Percentiles rank a stretch among this genome's conserved stretches.
Evolutionary conservation across 2,797 vertebrate genomes (phyloP).

Genomic region (Crocodylus rhombifer): DNA sequence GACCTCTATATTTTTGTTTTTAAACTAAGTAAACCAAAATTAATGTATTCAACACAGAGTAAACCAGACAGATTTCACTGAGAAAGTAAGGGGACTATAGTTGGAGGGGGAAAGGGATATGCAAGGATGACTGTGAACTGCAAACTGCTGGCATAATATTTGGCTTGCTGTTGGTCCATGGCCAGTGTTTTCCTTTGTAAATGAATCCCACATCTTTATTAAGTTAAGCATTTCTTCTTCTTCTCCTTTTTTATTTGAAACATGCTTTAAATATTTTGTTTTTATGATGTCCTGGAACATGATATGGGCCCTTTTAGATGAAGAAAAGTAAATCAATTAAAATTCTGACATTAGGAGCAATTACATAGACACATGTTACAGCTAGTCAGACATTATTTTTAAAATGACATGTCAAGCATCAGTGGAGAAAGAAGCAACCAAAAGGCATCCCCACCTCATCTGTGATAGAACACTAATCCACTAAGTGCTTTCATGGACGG

Average conservation of each 20-base stretch:
- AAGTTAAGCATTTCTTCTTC: constrained; percentile 80
- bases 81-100: constrained; percentile 64
- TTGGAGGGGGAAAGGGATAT: constrained; percentile 47
- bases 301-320: constrained; percentile 77
- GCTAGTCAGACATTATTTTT: constrained; percentile 46
- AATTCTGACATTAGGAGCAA: constrained; percentile 69
- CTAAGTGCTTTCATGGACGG: background rate
- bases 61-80: constrained; percentile 75
- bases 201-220: constrained; percentile 87
- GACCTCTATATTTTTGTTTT: constrained; percentile 63
- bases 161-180: constrained; percentile 77
- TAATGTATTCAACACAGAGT: constrained; percentile 68
- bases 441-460: background rate
- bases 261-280: constrained; percentile 86
- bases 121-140: constrained; percentile 74
- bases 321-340: constrained; percentile 79
- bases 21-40: constrained; percentile 77
- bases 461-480: background rate
- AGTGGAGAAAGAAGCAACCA: constrained; percentile 17
- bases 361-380: constrained; percentile 69
- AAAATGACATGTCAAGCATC: constrained; percentile 36
- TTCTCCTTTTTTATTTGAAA: constrained; percentile 80
- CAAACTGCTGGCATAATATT: constrained; percentile 82
- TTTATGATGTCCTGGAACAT: constrained; percentile 80
- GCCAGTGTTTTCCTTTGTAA: constrained; percentile 84